A percentile compares a stretch with the other conserved stretches of the same genome.
These are phyloP conservation scores for Psilopsiagon aurifrons DNA, from an alignment of 2,113 vertebrate genomes.

Conservation along the genomic window DNA sequence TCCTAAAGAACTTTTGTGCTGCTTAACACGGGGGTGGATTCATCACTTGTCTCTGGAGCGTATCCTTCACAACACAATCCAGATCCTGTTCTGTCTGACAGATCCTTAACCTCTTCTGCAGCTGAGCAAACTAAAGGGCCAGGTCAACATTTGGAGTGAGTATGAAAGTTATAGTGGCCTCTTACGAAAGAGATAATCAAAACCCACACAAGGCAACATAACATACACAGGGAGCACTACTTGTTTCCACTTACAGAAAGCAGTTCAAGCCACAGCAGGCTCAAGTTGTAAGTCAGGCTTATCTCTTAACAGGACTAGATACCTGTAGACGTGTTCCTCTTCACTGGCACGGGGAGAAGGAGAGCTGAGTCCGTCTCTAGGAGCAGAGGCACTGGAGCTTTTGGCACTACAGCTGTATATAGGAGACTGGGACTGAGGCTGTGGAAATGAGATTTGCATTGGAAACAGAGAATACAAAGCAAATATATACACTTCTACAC, in stretches of 20 bases:
- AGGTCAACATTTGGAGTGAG: neutral
- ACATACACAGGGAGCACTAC: neutral
- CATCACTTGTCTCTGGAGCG: neutral
- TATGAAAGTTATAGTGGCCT: neutral
- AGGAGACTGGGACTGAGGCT: constrained; percentile 75
- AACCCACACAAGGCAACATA: neutral
- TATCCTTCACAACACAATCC: neutral
- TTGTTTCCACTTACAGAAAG: neutral
- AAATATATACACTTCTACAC: neutral
- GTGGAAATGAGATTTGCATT: constrained; percentile 19
- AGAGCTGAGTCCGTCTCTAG: constrained; percentile 80
- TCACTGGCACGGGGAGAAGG: constrained; percentile 80
- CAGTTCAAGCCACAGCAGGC: neutral
- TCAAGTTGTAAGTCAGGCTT: neutral
- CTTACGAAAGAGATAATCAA: neutral
- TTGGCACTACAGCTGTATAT: constrained; percentile 79
- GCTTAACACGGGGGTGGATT: neutral
- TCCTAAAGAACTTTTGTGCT: neutral
- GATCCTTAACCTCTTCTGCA: neutral
- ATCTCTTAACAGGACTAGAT: neutral
- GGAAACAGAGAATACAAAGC: neutral
- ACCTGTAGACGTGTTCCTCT: constrained; percentile 99
- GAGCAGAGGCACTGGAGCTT: constrained; percentile 73
- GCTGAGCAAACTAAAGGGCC: neutral
- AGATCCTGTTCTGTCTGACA: neutral